A percentile compares a stretch with the other conserved stretches of the same genome.
phyloP scores from a whole-genome alignment of 2,113 vertebrate genomes.

The Chloropsis hardwickii region DNA sequence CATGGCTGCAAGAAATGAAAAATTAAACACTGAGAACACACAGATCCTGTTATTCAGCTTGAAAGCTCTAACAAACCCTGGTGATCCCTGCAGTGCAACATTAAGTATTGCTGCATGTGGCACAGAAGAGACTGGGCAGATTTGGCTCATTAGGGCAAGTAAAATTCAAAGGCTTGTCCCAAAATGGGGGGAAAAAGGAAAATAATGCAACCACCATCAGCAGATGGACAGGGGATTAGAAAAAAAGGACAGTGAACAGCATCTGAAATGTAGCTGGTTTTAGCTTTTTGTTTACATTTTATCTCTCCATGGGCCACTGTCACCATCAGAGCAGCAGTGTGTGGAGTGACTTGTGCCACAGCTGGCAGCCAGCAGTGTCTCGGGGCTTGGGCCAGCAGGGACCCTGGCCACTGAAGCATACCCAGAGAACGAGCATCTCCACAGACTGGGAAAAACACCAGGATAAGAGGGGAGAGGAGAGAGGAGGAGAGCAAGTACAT shows the following conservation, averaged over 20 bases:
- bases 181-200: background rate
- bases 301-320: fast-evolving
- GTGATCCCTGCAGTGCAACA: background rate
- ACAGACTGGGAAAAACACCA: fast-evolving
- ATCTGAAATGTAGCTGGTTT: background rate
- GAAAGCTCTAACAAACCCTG: background rate
- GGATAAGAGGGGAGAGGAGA: background rate
- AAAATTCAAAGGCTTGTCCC: background rate
- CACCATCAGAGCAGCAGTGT: background rate
- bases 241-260: background rate
- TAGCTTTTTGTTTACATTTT: background rate
- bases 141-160: background rate
- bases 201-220: background rate
- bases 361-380: background rate
- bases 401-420: background rate
- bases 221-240: background rate
- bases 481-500: background rate
- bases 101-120: background rate
- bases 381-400: fast-evolving
- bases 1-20: background rate
- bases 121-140: background rate
- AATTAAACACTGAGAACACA: background rate
- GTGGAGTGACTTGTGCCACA: background rate
- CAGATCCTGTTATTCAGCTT: background rate
- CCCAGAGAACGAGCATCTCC: background rate